These are phyloP conservation scores for Zeuzera pyrina DNA, from an alignment of 2,888 invertebrate genomes.

Conservation along the genomic window DNA sequence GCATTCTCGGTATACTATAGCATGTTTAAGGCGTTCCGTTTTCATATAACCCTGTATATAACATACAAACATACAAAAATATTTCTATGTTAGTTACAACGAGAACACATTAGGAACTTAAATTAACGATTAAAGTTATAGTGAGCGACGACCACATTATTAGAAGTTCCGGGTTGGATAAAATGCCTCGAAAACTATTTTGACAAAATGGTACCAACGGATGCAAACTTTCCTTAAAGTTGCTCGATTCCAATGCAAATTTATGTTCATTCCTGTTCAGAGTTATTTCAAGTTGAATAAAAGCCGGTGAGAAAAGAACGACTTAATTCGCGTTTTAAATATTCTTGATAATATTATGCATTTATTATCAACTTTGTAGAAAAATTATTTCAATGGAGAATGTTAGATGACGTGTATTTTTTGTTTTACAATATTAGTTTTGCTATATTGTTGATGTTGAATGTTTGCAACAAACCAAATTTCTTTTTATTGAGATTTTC, in stretches of 20 bases:
- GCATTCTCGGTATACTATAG: too few relatives aligned
- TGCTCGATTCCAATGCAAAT: conserved; percentile 40
- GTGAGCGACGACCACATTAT: conserved; percentile 22
- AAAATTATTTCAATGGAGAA: too few relatives aligned
- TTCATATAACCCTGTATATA: too few relatives aligned
- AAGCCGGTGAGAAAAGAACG: conserved; percentile 15
- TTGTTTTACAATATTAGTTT: too few relatives aligned
- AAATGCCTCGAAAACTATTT: conserved; percentile 42
- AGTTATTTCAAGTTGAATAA: conserved; percentile 23
- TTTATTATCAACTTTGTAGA: too few relatives aligned
- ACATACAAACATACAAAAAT: too few relatives aligned
- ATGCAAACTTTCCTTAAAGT: conserved; percentile 34
- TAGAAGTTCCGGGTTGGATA: conserved; percentile 28
- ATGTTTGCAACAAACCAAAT: too few relatives aligned
- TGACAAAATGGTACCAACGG: conserved; percentile 27
- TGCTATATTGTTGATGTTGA: too few relatives aligned
- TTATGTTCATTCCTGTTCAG: conserved; percentile 25
- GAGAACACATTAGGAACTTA: conserved; percentile 22
- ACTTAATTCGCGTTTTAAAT: conserved; percentile 11
- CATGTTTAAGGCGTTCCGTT: too few relatives aligned
- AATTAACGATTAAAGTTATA: conserved; percentile 21
- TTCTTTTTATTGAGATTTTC: too few relatives aligned
- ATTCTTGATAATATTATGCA: background rate
- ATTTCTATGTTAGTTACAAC: too few relatives aligned
- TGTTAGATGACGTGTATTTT: too few relatives aligned